Conservation (phyloP, 2,797 vertebrate species). For the Schizopygopsis pylzovi region DNA sequence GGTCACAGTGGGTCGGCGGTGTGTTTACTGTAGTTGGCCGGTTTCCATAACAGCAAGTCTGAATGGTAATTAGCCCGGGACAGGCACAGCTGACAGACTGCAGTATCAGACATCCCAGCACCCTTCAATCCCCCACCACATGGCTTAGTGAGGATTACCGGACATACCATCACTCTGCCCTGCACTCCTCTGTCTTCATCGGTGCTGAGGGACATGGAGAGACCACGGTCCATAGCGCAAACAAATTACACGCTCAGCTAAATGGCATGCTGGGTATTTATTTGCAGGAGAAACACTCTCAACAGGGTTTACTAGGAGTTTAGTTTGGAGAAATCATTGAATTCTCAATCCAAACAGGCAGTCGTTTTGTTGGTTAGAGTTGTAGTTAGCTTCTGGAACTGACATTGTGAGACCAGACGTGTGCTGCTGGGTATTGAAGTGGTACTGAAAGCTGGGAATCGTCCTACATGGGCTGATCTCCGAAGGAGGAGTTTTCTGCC, state of each 20-base stretch:
- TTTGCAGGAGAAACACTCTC: slow-evolving; percentile 21
- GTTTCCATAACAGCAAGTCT: slow-evolving; percentile 34
- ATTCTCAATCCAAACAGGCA: slow-evolving; percentile 41
- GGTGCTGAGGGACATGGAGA: slow-evolving; percentile 35
- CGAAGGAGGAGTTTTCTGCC: slow-evolving; percentile 43
- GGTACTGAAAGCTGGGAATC: slow-evolving; percentile 26
- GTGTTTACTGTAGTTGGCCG: slow-evolving; percentile 37
- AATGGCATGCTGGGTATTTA: slow-evolving; percentile 49
- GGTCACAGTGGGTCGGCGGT: slow-evolving; percentile 24
- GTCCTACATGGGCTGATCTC: slow-evolving; percentile 13
- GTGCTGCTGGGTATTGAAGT: slow-evolving; percentile 12
- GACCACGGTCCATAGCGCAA: slow-evolving; percentile 58
- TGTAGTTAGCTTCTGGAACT: slow-evolving; percentile 29
- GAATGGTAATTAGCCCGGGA: slow-evolving; percentile 54
- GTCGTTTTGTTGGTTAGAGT: slow-evolving; percentile 26
- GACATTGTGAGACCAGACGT: slow-evolving; percentile 19
- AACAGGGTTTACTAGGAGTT: slow-evolving; percentile 20
- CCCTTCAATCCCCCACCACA: slow-evolving; percentile 41
- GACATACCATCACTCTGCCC: slow-evolving; percentile 55
- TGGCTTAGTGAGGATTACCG: slow-evolving; percentile 59
- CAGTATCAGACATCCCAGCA: slow-evolving; percentile 39
- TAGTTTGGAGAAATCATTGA: slow-evolving; percentile 25
- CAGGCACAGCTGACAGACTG: slow-evolving; percentile 39
- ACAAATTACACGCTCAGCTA: slow-evolving; percentile 60
- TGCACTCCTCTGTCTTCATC: slow-evolving; percentile 38